Percentiles rank a stretch among this genome's conserved stretches.
phyloP scores from a whole-genome alignment of 1,140 invertebrate genomes.

The Listronotus bonariensis region DNA sequence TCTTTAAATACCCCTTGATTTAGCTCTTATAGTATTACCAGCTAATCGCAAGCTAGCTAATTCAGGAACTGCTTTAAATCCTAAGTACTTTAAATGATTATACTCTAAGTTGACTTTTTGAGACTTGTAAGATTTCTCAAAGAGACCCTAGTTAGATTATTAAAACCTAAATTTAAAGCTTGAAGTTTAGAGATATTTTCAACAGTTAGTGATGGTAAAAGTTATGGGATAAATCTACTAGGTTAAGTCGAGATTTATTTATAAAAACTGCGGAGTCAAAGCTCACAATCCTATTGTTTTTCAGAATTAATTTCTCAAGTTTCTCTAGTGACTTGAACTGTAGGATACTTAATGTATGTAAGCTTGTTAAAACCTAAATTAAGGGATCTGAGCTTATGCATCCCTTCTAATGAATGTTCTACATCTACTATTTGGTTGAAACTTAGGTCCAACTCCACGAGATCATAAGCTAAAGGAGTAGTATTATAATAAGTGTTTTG shows the following conservation, averaged over 20 bases:
- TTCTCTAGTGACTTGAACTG: conserved; percentile 22
- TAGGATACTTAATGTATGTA: conserved; percentile 17
- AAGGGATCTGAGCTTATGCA: conserved; percentile 34
- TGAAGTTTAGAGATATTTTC: conserved; percentile 28
- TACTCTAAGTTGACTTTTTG: conserved; percentile 28
- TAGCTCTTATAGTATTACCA: conserved; percentile 29
- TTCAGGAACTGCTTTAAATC: conserved; percentile 17
- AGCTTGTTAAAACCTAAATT: conserved; percentile 39
- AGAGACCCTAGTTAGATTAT: conserved; percentile 30
- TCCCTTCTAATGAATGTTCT: conserved; percentile 29
- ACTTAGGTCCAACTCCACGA: conserved; percentile 42
- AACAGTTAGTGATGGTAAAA: conserved; percentile 21
- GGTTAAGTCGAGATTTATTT: conserved; percentile 24
- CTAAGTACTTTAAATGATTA: conserved; percentile 33
- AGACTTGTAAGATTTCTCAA: conserved; percentile 28
- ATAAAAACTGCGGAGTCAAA: conserved; percentile 32
- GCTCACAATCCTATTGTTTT: conserved; percentile 23
- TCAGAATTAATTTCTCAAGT: conserved; percentile 27
- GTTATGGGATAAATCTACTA: conserved; percentile 43
- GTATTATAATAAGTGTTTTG: conserved; percentile 14
- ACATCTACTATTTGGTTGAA: conserved; percentile 42
- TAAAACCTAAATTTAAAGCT: conserved; percentile 41
- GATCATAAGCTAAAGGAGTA: conserved; percentile 11
- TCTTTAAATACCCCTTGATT: conserved; percentile 25
- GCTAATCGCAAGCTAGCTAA: conserved; percentile 39